These are phyloP conservation scores for Antheraea assamensis DNA, from an alignment of 2,888 invertebrate genomes.

Conservation along the genomic window DNA sequence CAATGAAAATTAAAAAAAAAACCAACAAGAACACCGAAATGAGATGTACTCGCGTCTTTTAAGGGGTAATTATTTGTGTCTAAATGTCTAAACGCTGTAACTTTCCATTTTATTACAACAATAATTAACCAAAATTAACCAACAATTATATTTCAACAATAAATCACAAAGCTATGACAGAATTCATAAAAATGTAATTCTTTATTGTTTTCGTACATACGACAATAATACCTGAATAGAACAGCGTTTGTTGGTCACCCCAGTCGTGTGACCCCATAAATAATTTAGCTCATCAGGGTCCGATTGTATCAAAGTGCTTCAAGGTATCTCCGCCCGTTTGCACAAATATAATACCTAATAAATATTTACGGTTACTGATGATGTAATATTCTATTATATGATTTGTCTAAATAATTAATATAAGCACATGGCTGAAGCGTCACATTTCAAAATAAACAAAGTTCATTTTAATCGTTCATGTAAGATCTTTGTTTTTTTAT, in stretches of 20 bases:
- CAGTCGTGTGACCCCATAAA: slow-evolving; percentile 51
- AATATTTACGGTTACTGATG: slow-evolving; percentile 3
- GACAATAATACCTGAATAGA: background rate
- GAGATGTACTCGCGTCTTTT: background rate
- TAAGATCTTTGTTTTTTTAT: no score
- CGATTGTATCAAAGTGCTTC: slow-evolving; percentile 45
- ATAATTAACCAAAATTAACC: background rate
- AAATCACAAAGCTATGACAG: background rate
- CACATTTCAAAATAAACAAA: no score
- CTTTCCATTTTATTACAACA: no score
- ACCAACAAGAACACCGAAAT: background rate
- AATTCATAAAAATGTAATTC: background rate
- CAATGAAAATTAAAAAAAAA: background rate
- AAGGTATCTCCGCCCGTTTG: slow-evolving; percentile 34
- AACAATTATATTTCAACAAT: background rate
- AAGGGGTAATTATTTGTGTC: background rate
- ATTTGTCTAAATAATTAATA: background rate
- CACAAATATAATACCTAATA: slow-evolving; percentile 32
- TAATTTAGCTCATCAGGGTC: slow-evolving; percentile 67
- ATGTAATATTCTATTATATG: background rate
- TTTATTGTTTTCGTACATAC: background rate
- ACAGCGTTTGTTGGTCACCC: slow-evolving; percentile 44
- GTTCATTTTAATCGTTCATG: no score
- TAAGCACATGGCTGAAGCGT: no score
- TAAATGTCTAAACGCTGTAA: no score